Base-by-base conservation (phyloP, 2,888 invertebrate genomes). In the Gibbula magus region DNA sequence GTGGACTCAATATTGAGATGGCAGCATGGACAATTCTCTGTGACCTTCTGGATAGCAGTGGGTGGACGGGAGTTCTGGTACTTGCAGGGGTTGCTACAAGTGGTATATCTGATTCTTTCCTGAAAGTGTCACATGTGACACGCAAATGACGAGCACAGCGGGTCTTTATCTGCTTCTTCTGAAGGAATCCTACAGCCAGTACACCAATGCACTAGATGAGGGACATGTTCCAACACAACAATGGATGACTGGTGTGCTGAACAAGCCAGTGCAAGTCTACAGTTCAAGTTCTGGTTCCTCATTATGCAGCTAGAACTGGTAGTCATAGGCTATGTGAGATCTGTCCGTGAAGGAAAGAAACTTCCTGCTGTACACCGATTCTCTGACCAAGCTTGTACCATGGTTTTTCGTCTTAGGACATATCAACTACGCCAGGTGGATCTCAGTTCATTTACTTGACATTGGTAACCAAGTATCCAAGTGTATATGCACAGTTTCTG, bases 231-330 rank as follows among this genome's bases (percentile, higher is more conserved):
- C 75, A 22, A 20, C 54, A 5, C 73, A n/a, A n/a, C 18, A n/a
- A 77, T 79, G 76, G 66, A 61, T 61, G 16, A 4, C 8, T n/a
- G 20, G 54, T 10, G 76, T 52, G 56, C 3, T 32, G 25, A 5
- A 56, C 10, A 32, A 54, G 18, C n/a, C n/a, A n/a, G n/a, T n/a
- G n/a, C n/a, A n/a, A 25, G 70, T 66, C 79, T 78, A 16, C 32
- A 56, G 39, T 83, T 83, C 45, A 0, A 8, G 18, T 83, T 75
- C 79, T 83, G 80, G 73, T 18, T 16, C 32, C 25, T 73, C n/a
- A 39, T 73, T 20, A 13, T 73, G 32, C 16, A 35, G 18, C 25
- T 32, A 16, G 73, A 73, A 20, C 13, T 35, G 18, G 10, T 29
- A 16, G 4, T 73, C n/a, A 25, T 73, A 25, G 35, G 1, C 32